These are phyloP conservation scores for Polyommatus icarus DNA, from an alignment of 2,888 invertebrate species.

Conservation along the genomic window DNA sequence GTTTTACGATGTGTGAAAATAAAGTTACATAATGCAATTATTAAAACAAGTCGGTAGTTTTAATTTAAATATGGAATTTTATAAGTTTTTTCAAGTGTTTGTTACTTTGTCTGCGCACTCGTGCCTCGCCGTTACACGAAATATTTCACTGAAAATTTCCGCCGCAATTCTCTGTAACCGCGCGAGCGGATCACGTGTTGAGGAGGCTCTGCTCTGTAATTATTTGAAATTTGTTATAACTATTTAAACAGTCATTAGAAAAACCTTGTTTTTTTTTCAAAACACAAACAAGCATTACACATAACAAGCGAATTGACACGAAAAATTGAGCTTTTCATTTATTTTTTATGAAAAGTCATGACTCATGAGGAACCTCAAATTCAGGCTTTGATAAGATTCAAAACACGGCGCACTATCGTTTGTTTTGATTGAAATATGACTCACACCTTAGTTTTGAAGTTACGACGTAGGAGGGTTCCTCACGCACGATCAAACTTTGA, in stretches of 20 bases:
- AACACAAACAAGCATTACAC: background rate
- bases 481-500: slow-evolving; percentile 49
- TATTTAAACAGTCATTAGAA: background rate
- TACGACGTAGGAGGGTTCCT: background rate
- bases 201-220: background rate
- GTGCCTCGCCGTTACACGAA: slow-evolving; percentile 30
- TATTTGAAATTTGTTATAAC: background rate
- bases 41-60: background rate
- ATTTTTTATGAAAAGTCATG: background rate
- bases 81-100: background rate
- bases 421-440: background rate
- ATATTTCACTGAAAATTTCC: slow-evolving; percentile 34
- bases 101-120: slow-evolving; percentile 1
- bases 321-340: too few relatives aligned
- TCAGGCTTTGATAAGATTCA: background rate
- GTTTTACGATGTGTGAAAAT: background rate
- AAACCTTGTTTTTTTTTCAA: background rate
- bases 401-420: background rate
- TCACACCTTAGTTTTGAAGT: background rate
- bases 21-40: background rate
- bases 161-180: background rate
- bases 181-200: background rate
- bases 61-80: background rate
- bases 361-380: background rate
- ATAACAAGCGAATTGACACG: background rate